These are phyloP conservation scores for Lophochroa leadbeateri DNA, from an alignment of 2,113 vertebrate genomes.

Conservation along the genomic window DNA sequence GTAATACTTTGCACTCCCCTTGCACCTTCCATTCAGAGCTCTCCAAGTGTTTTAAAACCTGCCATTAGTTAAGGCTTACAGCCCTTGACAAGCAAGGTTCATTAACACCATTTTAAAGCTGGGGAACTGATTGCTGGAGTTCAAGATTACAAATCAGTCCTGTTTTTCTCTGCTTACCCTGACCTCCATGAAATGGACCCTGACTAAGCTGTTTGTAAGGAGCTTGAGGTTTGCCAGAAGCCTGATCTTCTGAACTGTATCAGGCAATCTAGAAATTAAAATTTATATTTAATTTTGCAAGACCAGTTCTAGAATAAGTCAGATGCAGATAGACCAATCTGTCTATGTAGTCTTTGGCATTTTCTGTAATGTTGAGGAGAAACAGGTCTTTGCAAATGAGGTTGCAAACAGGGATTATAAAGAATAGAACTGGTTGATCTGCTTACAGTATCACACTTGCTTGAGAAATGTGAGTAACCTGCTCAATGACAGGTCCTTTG, in stretches of 20 bases:
- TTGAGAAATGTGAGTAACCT: neutral
- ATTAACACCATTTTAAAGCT: neutral
- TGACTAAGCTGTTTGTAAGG: neutral
- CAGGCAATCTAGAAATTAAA: neutral
- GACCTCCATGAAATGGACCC: neutral
- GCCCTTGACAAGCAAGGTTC: neutral
- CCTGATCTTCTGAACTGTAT: neutral
- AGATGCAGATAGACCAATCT: neutral
- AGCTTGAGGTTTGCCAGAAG: neutral
- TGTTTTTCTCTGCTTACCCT: neutral
- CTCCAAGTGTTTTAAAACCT: neutral
- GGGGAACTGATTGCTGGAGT: neutral
- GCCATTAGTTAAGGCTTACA: neutral
- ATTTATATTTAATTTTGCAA: neutral
- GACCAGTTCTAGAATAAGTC: neutral
- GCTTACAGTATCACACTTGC: neutral
- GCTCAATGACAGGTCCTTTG: neutral
- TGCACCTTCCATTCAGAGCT: neutral
- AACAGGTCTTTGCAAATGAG: neutral
- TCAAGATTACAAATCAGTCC: rapidly evolving
- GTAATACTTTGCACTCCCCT: neutral
- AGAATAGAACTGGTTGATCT: neutral
- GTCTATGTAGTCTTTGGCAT: neutral
- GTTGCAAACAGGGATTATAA: neutral
- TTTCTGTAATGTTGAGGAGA: neutral